Evolutionary conservation across 2,888 invertebrate species (phyloP), one percentile per base, ranked within the genome.

Genomic region (Acleris holmiana): DNA sequence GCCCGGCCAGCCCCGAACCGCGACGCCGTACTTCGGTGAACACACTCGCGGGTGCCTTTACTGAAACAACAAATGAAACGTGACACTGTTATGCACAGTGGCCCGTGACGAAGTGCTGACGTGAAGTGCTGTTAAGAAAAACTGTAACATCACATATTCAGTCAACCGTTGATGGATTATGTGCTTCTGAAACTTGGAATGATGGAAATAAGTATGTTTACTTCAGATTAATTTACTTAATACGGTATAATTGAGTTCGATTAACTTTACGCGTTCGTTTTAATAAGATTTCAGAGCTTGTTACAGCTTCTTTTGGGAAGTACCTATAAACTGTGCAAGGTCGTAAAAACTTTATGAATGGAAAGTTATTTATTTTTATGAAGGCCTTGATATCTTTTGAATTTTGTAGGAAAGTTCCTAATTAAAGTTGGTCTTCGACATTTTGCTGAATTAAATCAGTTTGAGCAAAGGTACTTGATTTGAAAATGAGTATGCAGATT

Each of bases 151-250:
- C 48, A 25, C 58, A 54, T 64, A 69, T 65, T 70, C 65, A 67
- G 69, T 75, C 78, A 74, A 73, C 72, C 71, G 74, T 86, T 80
- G 73, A 86, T 85, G 87, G 85, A 84, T 70, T 64, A 80, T 84
- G 83, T 73, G 75, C 78, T 74, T 76, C 75, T 83, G 83, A 84
- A 77, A 80, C 81, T 86, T 88, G 90, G 89, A 88, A 91, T 90
- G 90, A 82, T 79, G 82, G 72, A 84, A 80, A 79, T 81, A 86
- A 87, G 90, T 91, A 82, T 89, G 90, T 87, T 59, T 57, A 25
- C 13, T 46, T 62, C 35, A 13, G 35, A 35, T 50, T 65, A 15
- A 53, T 57, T 46, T 7, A n/a, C 4, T 10, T 35, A 19, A 10
- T 19, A 13, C 23, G 51, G 8, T 50, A 21, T 23, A 48, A 49